Percentiles rank a stretch among this genome's conserved stretches.
Evolutionary conservation across 2,797 vertebrate genomes (phyloP).

Genomic region (Sorex maritimensis): DNA sequence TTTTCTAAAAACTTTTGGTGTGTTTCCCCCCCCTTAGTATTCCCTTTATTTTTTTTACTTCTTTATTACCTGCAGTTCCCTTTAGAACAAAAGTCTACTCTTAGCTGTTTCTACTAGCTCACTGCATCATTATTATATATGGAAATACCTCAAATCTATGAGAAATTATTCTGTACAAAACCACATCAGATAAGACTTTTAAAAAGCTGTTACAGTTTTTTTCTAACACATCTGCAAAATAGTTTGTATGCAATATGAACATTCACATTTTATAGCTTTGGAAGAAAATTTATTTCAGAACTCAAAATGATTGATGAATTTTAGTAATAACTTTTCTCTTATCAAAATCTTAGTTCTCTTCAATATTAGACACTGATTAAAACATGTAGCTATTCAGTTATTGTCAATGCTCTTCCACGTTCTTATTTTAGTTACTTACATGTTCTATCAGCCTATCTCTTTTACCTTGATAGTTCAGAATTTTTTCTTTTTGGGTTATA

Average conservation of each 20-base stretch:
- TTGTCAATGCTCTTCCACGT: constrained; percentile 1
- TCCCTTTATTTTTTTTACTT: neutral
- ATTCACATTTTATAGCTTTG: neutral
- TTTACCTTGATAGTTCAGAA: constrained; percentile 10
- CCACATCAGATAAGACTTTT: neutral
- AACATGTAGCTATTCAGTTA: neutral
- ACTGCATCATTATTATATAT: constrained; percentile 9
- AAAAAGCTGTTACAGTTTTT: constrained; percentile 14
- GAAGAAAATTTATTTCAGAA: constrained; percentile 30
- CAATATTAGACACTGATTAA: neutral
- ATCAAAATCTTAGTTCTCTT: neutral
- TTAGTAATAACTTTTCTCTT: constrained; percentile 21
- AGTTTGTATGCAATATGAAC: constrained; percentile 9
- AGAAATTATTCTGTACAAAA: constrained; percentile 52
- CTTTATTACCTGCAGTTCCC: constrained; percentile 35
- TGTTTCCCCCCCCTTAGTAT: neutral
- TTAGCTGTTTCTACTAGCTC: too few relatives aligned
- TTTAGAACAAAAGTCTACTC: neutral
- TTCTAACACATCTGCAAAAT: neutral
- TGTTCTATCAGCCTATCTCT: neutral
- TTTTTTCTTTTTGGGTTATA: neutral
- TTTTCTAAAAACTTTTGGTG: constrained; percentile 8
- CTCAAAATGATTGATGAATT: constrained; percentile 18
- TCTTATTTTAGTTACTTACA: neutral
- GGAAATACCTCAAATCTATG: neutral